A percentile compares a stretch with the other conserved stretches of the same genome.
These are phyloP conservation scores for Charadrius vociferus DNA, from an alignment of 2,113 vertebrate genomes.

Conservation along the genomic window DNA sequence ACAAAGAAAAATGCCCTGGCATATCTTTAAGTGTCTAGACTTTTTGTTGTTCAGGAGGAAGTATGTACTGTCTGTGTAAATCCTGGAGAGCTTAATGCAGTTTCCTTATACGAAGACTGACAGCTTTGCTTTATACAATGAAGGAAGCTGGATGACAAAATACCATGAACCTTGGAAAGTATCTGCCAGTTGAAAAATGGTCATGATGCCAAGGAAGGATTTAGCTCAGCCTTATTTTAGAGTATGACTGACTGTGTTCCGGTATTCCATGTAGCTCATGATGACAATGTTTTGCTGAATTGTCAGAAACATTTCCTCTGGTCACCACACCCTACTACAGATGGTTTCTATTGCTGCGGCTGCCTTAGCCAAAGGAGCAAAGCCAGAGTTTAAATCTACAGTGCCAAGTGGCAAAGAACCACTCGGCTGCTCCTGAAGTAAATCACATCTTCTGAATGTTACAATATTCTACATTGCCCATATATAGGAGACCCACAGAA, in stretches of 20 bases:
- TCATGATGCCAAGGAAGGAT: background rate
- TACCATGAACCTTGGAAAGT: background rate
- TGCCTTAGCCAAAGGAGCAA: background rate
- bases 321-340: conserved; percentile 46
- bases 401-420: background rate
- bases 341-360: conserved; percentile 36
- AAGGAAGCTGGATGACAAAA: background rate
- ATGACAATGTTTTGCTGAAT: conserved; percentile 35
- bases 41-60: background rate
- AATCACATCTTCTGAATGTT: background rate
- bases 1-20: background rate
- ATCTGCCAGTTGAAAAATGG: background rate
- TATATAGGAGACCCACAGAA: background rate
- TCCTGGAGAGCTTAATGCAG: background rate
- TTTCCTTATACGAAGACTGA: background rate
- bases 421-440: background rate
- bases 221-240: background rate
- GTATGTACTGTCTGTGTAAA: background rate
- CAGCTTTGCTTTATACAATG: background rate
- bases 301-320: conserved; percentile 44
- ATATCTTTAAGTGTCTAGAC: background rate
- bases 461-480: background rate
- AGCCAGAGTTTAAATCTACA: background rate
- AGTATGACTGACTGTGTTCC: background rate
- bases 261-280: background rate